phyloP scores from a whole-genome alignment of 2,888 invertebrate species.

The Ommatoiulus sabulosus region DNA sequence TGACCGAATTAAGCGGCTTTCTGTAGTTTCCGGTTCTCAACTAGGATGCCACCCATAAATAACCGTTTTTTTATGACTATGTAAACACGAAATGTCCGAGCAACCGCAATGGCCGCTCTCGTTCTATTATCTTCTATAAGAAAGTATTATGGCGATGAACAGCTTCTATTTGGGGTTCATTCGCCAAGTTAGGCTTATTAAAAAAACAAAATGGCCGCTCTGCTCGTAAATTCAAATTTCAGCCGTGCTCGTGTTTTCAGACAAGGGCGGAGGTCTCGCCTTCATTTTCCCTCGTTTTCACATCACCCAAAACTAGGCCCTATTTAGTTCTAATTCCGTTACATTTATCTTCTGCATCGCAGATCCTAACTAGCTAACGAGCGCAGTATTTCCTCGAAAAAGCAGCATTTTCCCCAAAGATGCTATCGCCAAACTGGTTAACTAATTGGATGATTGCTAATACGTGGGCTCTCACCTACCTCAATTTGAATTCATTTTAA shows the following conservation, averaged over 20 bases:
- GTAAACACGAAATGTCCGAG: background rate
- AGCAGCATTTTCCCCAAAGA: background rate
- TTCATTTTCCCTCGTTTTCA: background rate
- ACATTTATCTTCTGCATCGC: background rate
- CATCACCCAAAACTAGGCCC: background rate
- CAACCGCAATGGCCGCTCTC: background rate
- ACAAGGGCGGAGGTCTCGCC: background rate
- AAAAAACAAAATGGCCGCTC: background rate
- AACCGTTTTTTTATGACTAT: background rate
- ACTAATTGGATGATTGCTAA: slow-evolving; percentile 7
- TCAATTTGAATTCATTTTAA: background rate
- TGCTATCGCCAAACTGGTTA: slow-evolving; percentile 35
- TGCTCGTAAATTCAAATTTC: slow-evolving; percentile 15
- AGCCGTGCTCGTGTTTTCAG: background rate
- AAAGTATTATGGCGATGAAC: background rate
- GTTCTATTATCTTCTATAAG: background rate
- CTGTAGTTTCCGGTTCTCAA: too few species aligned
- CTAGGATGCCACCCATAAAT: too few species aligned
- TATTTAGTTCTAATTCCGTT: background rate
- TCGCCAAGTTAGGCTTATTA: slow-evolving; percentile 32
- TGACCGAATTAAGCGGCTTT: too few species aligned
- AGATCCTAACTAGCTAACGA: too few species aligned
- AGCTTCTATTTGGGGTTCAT: background rate
- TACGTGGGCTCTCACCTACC: background rate
- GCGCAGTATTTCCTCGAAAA: background rate